Base-by-base conservation (phyloP, 2,888 invertebrate genomes). In the Tipula helvola region DNA sequence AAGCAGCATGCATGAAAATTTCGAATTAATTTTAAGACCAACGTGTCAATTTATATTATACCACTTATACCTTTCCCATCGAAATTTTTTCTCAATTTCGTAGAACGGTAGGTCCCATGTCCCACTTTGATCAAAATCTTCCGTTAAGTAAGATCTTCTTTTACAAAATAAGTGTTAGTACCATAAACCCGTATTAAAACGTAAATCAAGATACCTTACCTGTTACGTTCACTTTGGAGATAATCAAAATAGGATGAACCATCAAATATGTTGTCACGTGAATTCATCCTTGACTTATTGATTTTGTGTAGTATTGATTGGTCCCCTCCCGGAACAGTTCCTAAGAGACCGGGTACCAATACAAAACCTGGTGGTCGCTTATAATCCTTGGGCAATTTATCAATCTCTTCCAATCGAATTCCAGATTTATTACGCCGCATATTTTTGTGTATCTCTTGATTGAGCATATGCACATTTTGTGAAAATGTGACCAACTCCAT, bases 361-460 rank as follows among this genome's bases (percentile, higher is more conserved):
- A 93, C 92, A 89, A 95, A 94, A 16, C 95, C 95, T 12, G 93
- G 93, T 0, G 95, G 95, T 36, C 94, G 92, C 0, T 92, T 90
- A 90, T 94, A 95, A 89, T 93, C 93, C 0, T 91, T 91, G 0
- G 94, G 94, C 0, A 92, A 91, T 18, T 93, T 92, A 87, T 93
- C 92, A 18, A 95, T 91, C 71, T 93, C 93, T 87, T 92, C 91
- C 86, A 94, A 89, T 12, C 92, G 90, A 12, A 94, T 91, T 0
- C 94, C 93, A 0, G 93, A 93, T 90, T 95, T 95, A 89, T 94
- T 94, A 18, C 93, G 92, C 0, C 95, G 92, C 44, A 95, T 91
- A 89, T 93, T 93, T 89, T 94, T 94, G 90, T 95, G 95, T 3
- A 93, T 91, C 86, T 95, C 94, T 90, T 95, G 94, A 89, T 95